Evolutionary conservation across 1,140 invertebrate species (phyloP).

Genomic region (Trichogramma pretiosum): DNA sequence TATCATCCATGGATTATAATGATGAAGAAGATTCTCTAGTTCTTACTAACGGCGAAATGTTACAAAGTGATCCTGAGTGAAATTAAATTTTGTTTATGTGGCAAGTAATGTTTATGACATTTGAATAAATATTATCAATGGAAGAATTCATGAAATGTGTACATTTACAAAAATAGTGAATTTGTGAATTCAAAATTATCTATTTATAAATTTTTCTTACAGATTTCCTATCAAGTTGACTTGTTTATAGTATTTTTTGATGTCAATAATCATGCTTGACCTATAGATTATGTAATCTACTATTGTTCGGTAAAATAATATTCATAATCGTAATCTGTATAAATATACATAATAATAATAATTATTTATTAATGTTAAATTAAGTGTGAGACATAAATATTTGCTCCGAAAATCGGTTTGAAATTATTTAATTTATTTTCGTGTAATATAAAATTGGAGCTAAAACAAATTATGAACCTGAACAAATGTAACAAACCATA

Average conservation of each 20-base stretch:
- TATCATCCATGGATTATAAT: conserved; percentile 62
- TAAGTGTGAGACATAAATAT: conserved; percentile 22
- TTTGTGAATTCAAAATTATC: conserved; percentile 1
- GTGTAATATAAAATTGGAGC: conserved; percentile 24
- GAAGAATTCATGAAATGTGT: too few relatives aligned
- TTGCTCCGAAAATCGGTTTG: conserved; percentile 17
- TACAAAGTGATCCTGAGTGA: conserved; percentile 44
- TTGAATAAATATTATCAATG: too few relatives aligned
- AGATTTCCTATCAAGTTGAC: too few relatives aligned
- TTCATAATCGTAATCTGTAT: conserved; percentile 24
- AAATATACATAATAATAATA: conserved; percentile 27
- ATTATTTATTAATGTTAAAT: conserved; percentile 19
- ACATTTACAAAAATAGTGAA: background rate
- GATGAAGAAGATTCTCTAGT: conserved; percentile 53
- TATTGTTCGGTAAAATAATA: conserved; percentile 18
- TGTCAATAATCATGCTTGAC: conserved; percentile 12
- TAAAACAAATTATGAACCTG: conserved; percentile 20
- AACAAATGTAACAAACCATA: conserved; percentile 16
- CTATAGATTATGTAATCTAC: conserved; percentile 5
- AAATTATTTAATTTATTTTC: conserved; percentile 25
- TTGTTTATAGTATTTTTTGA: conserved; percentile 3
- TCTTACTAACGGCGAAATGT: conserved; percentile 48
- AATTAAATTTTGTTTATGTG: conserved; percentile 13
- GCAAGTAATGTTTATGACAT: too few relatives aligned
- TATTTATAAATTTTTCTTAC: conserved; percentile 7